phyloP scores from a whole-genome alignment of 2,888 invertebrate species.

The Monoplex corrugatus region DNA sequence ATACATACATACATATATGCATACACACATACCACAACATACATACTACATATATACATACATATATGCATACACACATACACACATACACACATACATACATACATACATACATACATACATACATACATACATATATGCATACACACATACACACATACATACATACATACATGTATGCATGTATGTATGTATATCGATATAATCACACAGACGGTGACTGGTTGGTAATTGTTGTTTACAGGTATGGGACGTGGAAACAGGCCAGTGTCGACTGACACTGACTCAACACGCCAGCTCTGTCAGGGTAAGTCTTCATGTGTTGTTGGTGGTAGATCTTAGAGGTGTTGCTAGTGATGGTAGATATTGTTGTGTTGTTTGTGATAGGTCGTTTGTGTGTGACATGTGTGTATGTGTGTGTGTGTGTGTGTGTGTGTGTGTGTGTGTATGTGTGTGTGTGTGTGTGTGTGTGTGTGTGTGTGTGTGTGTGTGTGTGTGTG shows the following conservation, averaged over 20 bases:
- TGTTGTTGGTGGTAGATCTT: too few species aligned
- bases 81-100: too few species aligned
- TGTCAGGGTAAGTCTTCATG: conserved; percentile 68
- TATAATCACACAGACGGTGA: background rate
- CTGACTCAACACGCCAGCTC: conserved; percentile 72
- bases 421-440: background rate
- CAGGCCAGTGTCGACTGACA: conserved; percentile 70
- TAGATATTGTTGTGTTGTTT: too few species aligned
- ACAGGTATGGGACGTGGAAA: conserved; percentile 76
- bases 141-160: too few species aligned
- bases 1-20: too few species aligned
- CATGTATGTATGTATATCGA: background rate
- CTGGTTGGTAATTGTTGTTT: background rate
- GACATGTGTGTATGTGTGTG: too few species aligned
- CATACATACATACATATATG: background rate
- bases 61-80: too few species aligned
- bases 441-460: background rate
- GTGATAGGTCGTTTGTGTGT: too few species aligned
- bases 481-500: background rate
- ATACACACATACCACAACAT: too few species aligned
- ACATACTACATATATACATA: too few species aligned
- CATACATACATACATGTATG: background rate
- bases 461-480: background rate
- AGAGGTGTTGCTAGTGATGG: too few species aligned
- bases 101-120: too few species aligned